Evolutionary conservation across 2,797 vertebrate genomes (phyloP), one percentile per base, ranked within the genome.

Genomic region (Betta splendens): DNA sequence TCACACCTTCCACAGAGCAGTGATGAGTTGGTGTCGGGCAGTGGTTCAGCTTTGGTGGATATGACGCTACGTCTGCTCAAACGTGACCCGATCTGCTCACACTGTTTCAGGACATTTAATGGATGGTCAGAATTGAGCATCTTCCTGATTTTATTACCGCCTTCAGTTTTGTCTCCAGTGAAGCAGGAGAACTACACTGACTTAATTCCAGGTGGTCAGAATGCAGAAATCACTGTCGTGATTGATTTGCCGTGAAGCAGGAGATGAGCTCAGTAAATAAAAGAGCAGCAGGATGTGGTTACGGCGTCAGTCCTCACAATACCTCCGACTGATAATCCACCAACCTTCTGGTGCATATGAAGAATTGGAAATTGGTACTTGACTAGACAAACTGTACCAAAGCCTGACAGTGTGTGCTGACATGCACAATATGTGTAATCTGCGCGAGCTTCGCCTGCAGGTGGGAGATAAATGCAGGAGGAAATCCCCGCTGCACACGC

Each of bases 211-310:
- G 20, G 58, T 52, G n/a, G n/a, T n/a, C n/a, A n/a, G 1, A 17
- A 58, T 29, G 17, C 1, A 9, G 32, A 53, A 54, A 21, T 32
- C 50, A n/a, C n/a, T n/a, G n/a, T n/a, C n/a, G n/a, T n/a, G n/a
- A n/a, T 18, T 59, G 13, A 52, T 12, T 37, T 52, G 36, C 22
- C 26, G 33, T 2, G 3, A 50, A 15, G 16, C 25, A 1, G 6
- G 18, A 48, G 40, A 62, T 40, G 26, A 74, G 61, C 2, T 43
- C 33, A 17, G 40, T 4, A 31, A 25, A 69, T 49, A 25, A 51
- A 20, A n/a, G n/a, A n/a, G 18, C 15, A 29, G 35, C 7, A n/a
- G 42, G 18, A 47, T 35, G 37, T 26, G 29, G 6, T 40, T 40
- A 22, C 10, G 4, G n/a, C 13, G 53, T 22, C 12, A 31, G 21